phyloP scores from a whole-genome alignment of 2,888 invertebrate species.

The Octonoba sinensis region DNA sequence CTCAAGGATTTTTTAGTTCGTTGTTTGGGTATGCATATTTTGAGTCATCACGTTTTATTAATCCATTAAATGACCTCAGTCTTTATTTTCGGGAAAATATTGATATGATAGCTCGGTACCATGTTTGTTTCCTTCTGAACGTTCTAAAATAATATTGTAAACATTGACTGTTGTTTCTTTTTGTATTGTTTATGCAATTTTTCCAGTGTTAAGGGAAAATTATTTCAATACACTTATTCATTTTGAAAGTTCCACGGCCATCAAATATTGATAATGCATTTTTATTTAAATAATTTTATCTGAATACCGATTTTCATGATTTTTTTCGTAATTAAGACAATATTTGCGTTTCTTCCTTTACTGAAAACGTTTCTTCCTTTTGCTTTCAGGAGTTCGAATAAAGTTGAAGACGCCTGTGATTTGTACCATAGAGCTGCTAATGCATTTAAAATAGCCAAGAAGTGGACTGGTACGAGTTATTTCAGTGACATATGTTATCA shows the following conservation, averaged over 20 bases:
- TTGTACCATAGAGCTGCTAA: conserved; percentile 97
- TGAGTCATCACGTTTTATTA: no score
- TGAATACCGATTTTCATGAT: no score
- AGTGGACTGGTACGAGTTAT: conserved; percentile 79
- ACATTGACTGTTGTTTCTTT: no score
- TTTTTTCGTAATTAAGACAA: no score
- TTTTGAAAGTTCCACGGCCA: no score
- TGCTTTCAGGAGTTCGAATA: conserved; percentile 75
- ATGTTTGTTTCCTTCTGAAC: not conserved
- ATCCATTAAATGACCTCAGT: no score
- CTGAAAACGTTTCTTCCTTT: not conserved
- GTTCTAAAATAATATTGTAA: not conserved
- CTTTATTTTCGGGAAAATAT: not conserved
- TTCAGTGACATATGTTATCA: not conserved
- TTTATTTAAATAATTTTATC: no score
- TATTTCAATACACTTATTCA: no score
- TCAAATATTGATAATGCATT: no score
- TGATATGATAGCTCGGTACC: not conserved
- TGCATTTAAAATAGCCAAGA: conserved; percentile 98
- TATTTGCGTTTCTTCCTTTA: not conserved
- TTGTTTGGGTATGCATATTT: conserved; percentile 69
- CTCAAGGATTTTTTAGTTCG: conserved; percentile 71
- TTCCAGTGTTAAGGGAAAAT: no score
- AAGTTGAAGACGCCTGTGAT: conserved; percentile 95
- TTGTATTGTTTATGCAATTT: no score